Evolutionary conservation across 2,888 invertebrate species (phyloP).

Genomic region (Cantharis rustica): DNA sequence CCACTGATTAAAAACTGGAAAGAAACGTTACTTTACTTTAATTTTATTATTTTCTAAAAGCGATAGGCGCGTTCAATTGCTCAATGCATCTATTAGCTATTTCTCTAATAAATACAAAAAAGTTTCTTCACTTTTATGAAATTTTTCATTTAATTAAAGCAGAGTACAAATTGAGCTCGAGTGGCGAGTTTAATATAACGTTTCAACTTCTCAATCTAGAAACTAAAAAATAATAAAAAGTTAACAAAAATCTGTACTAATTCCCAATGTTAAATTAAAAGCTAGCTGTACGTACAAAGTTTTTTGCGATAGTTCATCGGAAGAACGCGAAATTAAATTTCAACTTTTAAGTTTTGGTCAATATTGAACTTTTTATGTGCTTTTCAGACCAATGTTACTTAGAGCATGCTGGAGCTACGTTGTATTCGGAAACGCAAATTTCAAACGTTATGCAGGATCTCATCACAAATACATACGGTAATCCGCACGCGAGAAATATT

Average conservation of each 20-base stretch:
- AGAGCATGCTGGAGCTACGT: slow-evolving; percentile 87
- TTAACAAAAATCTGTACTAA: neutral
- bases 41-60: no score
- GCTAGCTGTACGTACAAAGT: neutral
- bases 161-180: neutral
- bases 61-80: neutral
- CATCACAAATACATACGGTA: slow-evolving; percentile 76
- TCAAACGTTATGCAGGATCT: slow-evolving; percentile 68
- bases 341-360: neutral
- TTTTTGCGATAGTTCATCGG: neutral
- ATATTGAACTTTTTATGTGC: neutral
- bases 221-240: neutral
- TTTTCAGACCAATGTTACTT: slow-evolving; percentile 73
- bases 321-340: neutral
- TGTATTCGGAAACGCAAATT: slow-evolving; percentile 80
- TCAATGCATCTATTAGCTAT: neutral
- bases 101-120: neutral
- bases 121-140: neutral
- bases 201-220: neutral
- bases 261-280: neutral
- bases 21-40: no score
- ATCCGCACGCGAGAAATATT: slow-evolving; percentile 81
- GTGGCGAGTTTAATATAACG: neutral
- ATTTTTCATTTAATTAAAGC: neutral
- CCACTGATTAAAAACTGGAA: no score